A percentile compares a stretch with the other conserved stretches of the same genome.
Evolutionary conservation across 2,888 invertebrate species (phyloP).

Genomic region (Homarus gammarus): DNA sequence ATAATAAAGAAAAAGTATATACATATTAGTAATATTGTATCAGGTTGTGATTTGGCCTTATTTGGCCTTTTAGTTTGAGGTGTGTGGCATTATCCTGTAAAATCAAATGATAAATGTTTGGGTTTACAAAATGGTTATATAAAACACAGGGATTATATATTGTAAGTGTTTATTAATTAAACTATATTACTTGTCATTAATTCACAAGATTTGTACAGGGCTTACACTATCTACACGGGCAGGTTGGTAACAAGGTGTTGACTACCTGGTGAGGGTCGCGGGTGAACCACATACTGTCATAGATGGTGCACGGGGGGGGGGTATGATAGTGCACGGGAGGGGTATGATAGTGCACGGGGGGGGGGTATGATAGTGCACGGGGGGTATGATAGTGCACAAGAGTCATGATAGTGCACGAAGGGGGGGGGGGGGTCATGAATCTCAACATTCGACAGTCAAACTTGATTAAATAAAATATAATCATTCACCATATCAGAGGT

Average conservation of each 20-base stretch:
- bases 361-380: too few relatives aligned
- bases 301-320: not conserved
- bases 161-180: slow-evolving; percentile 32
- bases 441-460: not conserved
- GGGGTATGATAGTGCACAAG: not conserved
- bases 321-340: not conserved
- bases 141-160: not conserved
- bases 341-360: not conserved
- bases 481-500: slow-evolving; percentile 7
- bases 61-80: too few relatives aligned
- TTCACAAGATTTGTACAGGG: slow-evolving; percentile 40
- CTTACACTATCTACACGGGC: slow-evolving; percentile 7
- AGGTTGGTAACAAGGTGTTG: not conserved
- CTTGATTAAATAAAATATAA: slow-evolving; percentile 34
- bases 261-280: too few relatives aligned
- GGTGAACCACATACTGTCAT: not conserved
- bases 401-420: not conserved
- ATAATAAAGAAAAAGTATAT: too few relatives aligned
- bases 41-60: too few relatives aligned
- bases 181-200: slow-evolving; percentile 29
- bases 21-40: too few relatives aligned
- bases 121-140: not conserved
- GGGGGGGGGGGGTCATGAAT: not conserved
- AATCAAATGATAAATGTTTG: too few relatives aligned
- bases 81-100: too few relatives aligned